Percentiles rank a stretch among this genome's conserved stretches.
phyloP scores from a whole-genome alignment of 2,888 invertebrate genomes.

The Melinaea menophilus region DNA sequence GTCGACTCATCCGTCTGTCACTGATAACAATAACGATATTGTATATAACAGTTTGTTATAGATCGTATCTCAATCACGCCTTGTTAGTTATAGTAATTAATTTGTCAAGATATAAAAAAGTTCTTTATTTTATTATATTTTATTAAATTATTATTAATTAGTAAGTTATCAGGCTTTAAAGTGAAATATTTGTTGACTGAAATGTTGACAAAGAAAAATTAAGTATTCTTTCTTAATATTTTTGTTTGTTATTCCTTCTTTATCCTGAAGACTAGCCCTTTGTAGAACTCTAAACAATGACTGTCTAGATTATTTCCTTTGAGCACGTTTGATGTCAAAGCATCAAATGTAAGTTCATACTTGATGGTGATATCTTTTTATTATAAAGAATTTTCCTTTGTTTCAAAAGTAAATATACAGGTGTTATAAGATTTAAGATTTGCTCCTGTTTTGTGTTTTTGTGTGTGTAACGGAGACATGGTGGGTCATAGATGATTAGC shows the following conservation, averaged over 20 bases:
- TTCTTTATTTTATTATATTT: too few species aligned
- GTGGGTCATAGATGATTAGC: too few species aligned
- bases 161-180: too few species aligned
- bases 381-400: too few species aligned
- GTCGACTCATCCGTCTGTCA: background rate
- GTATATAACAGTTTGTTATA: background rate
- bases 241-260: background rate
- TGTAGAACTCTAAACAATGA: constrained; percentile 2
- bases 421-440: too few species aligned
- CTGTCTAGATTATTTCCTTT: constrained; percentile 1
- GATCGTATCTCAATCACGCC: background rate
- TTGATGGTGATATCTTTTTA: background rate
- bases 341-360: background rate
- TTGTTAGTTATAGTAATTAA: background rate
- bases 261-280: background rate
- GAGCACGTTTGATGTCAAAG: background rate
- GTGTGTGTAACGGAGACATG: too few species aligned
- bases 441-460: too few species aligned
- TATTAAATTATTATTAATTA: too few species aligned
- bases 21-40: background rate
- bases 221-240: background rate
- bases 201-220: constrained; percentile 2
- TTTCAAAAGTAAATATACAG: too few species aligned
- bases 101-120: too few species aligned
- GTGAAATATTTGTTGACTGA: too few species aligned